Evolutionary conservation across 2,113 vertebrate genomes (phyloP).

Genomic region (Oryzias woworae): DNA sequence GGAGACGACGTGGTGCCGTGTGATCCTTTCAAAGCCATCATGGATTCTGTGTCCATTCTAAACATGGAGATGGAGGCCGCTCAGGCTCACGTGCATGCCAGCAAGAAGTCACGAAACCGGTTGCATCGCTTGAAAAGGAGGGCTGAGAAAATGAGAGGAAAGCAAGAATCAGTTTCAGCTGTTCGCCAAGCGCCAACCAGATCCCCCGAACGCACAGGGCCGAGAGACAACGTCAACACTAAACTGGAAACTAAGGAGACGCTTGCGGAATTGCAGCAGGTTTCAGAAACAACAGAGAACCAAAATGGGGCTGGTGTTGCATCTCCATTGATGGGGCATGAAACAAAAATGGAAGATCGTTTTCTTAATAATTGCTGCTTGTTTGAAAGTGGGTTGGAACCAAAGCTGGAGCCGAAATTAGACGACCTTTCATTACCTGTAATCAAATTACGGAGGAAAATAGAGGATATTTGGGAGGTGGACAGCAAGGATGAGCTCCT

Average conservation of each 20-base stretch:
- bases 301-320: neutral
- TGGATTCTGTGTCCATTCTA: slow-evolving; percentile 75
- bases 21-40: slow-evolving; percentile 77
- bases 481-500: slow-evolving; percentile 53
- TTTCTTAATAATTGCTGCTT: slow-evolving; percentile 54
- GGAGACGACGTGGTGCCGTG: slow-evolving; percentile 15
- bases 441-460: slow-evolving; percentile 72
- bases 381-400: slow-evolving; percentile 44
- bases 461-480: slow-evolving; percentile 76
- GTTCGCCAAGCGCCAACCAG: neutral
- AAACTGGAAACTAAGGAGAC: slow-evolving; percentile 27
- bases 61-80: slow-evolving; percentile 79
- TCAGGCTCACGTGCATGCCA: slow-evolving; percentile 68
- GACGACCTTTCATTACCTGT: slow-evolving; percentile 60
- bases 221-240: neutral
- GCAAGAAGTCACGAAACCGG: slow-evolving; percentile 62
- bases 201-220: neutral
- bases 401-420: slow-evolving; percentile 33
- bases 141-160: slow-evolving; percentile 33
- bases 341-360: slow-evolving; percentile 55
- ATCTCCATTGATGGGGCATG: neutral
- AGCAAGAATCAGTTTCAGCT: neutral
- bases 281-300: slow-evolving; percentile 5
- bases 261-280: neutral
- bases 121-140: slow-evolving; percentile 62